Base-by-base conservation (phyloP, 2,113 vertebrate genomes). In the Pica pica region DNA sequence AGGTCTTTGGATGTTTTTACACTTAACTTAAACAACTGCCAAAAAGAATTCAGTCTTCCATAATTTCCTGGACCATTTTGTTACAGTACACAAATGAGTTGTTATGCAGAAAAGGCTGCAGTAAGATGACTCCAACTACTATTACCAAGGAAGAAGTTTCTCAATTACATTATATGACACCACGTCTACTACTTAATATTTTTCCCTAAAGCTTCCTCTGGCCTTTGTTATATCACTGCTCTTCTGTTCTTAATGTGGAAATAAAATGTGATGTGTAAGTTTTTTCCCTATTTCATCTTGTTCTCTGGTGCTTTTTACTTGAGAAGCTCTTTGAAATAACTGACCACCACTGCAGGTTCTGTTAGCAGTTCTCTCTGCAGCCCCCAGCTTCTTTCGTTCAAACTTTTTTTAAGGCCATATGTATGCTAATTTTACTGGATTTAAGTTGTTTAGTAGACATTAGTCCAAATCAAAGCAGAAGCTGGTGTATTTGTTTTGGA, bases 401-500 rank as follows among this genome's bases (percentile, higher is more conserved):
- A 76, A 63, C 24, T 28, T 44, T 57, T 28, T 33, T 81, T 79
- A 83, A 37, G 64, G 44, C 56, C 10, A 26, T 26, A 15, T 23
- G 18, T 27, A 75, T 75, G 68, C 52, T 46, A 33, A 42, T 90
- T 82, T 89, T 91, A 90, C 68, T 71, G 57, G 35, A 55, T 52
- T 81, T 52, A 91, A 90, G 76, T 94, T 83, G 23, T 96, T 97
- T 88, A 87, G 61, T 67, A 61, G 47, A 83, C 27, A 76, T 93
- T 94, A 86, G 60, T 77, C 73, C 26, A 74, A 92, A 83, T 73
- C 60, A 64, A 52, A 90, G 57, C 74, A 79, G 55, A 92, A 82
- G 68, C 47, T 77, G 53, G 26, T 57, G 17, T 39, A 37, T 93
- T 93, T 59, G 20, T 82, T 94, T 94, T 83, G 63, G 82, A 65